Evolutionary conservation across 2,888 invertebrate species (phyloP), one percentile per base, ranked within the genome.

Genomic region (Stenurella melanura): DNA sequence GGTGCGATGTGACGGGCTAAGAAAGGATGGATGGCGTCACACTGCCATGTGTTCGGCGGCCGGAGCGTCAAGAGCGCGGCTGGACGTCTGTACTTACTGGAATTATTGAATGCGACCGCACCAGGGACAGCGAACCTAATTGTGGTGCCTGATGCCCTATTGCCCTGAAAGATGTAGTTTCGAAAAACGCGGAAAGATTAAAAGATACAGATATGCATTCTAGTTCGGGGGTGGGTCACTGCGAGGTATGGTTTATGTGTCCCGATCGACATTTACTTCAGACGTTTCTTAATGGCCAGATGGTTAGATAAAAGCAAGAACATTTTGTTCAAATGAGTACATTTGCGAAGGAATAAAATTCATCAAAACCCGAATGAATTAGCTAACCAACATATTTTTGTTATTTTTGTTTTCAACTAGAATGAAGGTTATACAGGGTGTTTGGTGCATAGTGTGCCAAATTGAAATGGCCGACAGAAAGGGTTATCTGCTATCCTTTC

Each of bases 21-120:
- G 78, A 68, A 74, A 79, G 78, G 76, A 78, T 71, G 73, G 78
- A 57, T 83, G 82, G 81, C 82, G 83, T 83, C 81, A 82, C 78
- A 79, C 80, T 75, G 77, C 75, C 79, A 80, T 78, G 82, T 80
- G 83, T 74, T 74, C 64, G 74, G 75, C 78, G 80, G 79, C 79
- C 78, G 82, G 81, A 81, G 79, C 79, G 78, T 58, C 78, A 76
- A 63, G 76, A 78, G 70, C 67, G 80, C 77, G 77, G 70, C 76
- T 79, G 71, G 74, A 74, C 67, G 74, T 67, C 74, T 38, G 38
- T 42, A 21, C 42, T 67, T 58, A 30, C 70, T 38, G 70, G 70
- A 60, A 70, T 70, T 70, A 70, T 60, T 67, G 38, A 67, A 67
- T 19, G 30, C 30, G 50, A 30, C 19, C 58, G 58, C 58, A 21